phyloP scores from a whole-genome alignment of 2,888 invertebrate species.

The Archaeoteleia sp. region DNA sequence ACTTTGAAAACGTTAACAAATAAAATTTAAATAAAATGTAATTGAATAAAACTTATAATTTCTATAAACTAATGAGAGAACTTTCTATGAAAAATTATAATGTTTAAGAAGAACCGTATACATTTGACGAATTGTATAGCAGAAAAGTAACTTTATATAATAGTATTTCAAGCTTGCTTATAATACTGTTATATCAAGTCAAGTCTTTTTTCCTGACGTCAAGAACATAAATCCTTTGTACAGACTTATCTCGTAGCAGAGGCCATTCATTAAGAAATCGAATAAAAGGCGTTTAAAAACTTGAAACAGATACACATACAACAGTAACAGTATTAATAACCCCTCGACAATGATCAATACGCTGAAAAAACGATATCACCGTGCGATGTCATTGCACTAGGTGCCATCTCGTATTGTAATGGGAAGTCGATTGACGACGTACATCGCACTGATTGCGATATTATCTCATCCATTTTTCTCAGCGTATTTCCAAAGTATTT shows the following conservation, averaged over 20 bases:
- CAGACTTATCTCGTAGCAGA: constrained; percentile 44
- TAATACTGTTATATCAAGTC: constrained; percentile 49
- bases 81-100: constrained; percentile 26
- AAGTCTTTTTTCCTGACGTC: constrained; percentile 45
- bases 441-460: too few species aligned
- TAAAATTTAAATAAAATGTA: constrained; percentile 11
- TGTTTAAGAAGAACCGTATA: constrained; percentile 33
- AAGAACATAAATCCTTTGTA: constrained; percentile 44
- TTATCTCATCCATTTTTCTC: too few species aligned
- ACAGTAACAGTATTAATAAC: constrained; percentile 44
- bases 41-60: constrained; percentile 23
- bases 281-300: constrained; percentile 51
- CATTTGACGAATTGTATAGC: constrained; percentile 25
- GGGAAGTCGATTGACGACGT: too few species aligned
- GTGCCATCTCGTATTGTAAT: too few species aligned
- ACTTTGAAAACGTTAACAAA: too few species aligned
- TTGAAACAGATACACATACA: constrained; percentile 37
- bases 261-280: constrained; percentile 50
- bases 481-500: too few species aligned
- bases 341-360: constrained; percentile 43
- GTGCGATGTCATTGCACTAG: too few species aligned
- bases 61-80: constrained; percentile 33
- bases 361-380: too few species aligned
- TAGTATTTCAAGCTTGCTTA: constrained; percentile 40
- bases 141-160: constrained; percentile 45